These are phyloP conservation scores for Tragopan temminckii DNA, from an alignment of 2,797 vertebrate species.

Conservation along the genomic window DNA sequence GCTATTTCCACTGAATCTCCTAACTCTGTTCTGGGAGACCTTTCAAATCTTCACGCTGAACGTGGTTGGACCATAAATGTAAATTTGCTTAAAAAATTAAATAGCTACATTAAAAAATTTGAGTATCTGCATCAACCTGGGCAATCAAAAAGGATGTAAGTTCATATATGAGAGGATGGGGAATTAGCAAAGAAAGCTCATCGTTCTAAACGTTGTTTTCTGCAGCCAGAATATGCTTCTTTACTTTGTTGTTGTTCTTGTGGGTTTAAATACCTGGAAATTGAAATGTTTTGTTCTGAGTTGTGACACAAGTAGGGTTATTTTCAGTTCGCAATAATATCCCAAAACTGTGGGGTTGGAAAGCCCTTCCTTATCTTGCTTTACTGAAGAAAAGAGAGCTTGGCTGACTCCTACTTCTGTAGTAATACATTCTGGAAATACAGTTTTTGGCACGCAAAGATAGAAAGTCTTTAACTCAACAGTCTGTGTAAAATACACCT, in stretches of 20 bases:
- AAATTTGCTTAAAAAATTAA: background rate
- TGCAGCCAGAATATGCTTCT: background rate
- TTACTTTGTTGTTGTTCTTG: background rate
- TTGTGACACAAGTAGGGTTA: background rate
- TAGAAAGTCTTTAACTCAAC: slow-evolving; percentile 44
- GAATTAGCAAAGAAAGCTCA: background rate
- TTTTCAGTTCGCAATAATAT: background rate
- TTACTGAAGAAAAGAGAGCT: background rate
- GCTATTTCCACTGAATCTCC: background rate
- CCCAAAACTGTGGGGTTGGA: background rate
- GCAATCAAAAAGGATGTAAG: background rate
- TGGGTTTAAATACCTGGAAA: background rate
- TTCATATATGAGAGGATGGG: rapidly evolving
- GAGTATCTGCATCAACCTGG: background rate
- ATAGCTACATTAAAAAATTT: background rate
- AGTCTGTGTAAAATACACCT: slow-evolving; percentile 42
- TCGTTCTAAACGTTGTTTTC: background rate
- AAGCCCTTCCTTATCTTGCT: background rate
- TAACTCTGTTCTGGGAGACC: background rate
- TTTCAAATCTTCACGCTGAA: background rate
- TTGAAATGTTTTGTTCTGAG: background rate
- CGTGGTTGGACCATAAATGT: background rate
- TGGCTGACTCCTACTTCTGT: background rate
- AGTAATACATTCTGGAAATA: slow-evolving; percentile 21
- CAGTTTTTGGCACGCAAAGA: slow-evolving; percentile 13